These are phyloP conservation scores for Dynastes maya DNA, from an alignment of 2,888 invertebrate genomes.

Conservation along the genomic window DNA sequence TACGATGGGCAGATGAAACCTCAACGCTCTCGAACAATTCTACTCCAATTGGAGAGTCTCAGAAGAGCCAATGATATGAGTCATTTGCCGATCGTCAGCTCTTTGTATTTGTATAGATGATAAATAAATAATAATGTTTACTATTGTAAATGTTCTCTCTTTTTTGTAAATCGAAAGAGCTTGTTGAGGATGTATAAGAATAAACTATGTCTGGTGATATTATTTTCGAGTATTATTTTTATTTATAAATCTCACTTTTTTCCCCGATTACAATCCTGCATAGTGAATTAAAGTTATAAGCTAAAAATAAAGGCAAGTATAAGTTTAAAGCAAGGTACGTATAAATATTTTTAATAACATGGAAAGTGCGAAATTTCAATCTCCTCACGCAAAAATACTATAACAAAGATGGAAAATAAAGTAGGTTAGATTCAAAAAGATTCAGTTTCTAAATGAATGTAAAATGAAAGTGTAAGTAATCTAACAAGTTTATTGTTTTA, in stretches of 20 bases:
- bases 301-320: not conserved
- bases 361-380: not conserved
- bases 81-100: slow-evolving; percentile 19
- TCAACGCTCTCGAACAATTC: slow-evolving; percentile 3
- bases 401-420: too few species aligned
- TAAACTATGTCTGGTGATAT: slow-evolving; percentile 77
- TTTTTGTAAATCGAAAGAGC: slow-evolving; percentile 81
- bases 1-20: slow-evolving; percentile 26
- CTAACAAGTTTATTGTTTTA: slow-evolving; percentile 7
- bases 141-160: slow-evolving; percentile 59
- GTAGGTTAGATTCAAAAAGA: too few species aligned
- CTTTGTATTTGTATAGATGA: slow-evolving; percentile 39
- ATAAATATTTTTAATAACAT: not conserved
- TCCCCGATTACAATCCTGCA: not conserved
- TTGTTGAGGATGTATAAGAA: slow-evolving; percentile 83
- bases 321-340: slow-evolving; percentile 1
- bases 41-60: not conserved
- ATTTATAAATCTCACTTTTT: slow-evolving; percentile 1
- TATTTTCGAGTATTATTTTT: slow-evolving; percentile 59
- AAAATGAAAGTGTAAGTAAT: slow-evolving; percentile 40
- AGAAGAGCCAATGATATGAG: not conserved
- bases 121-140: slow-evolving; percentile 38
- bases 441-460: not conserved
- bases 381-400: too few species aligned
- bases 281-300: not conserved